Conservation (phyloP, 2,113 vertebrate genomes). For the Porphyrio hochstetteri region DNA sequence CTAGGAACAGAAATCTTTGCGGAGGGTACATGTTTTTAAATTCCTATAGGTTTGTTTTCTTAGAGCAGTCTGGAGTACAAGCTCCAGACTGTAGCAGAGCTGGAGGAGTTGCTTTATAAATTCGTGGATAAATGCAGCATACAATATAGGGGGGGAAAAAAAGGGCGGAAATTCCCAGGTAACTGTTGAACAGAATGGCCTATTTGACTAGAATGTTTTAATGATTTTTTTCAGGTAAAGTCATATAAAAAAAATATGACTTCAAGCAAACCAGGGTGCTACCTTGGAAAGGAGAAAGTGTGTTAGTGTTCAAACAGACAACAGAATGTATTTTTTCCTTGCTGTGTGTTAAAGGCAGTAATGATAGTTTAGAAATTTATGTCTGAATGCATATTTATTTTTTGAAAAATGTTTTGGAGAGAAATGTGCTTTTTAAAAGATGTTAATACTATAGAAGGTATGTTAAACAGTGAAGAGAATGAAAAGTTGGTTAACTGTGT, state of each 20-base stretch:
- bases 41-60: not conserved
- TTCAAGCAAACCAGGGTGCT: not conserved
- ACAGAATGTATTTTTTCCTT: not conserved
- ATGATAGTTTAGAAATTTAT: not conserved
- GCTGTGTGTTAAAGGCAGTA: not conserved
- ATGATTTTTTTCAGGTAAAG: not conserved
- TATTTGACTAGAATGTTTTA: not conserved
- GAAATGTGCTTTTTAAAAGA: not conserved
- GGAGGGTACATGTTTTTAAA: not conserved
- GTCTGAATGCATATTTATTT: not conserved
- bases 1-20: not conserved
- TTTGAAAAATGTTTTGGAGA: not conserved
- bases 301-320: not conserved
- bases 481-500: not conserved
- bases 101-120: not conserved
- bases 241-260: not conserved
- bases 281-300: not conserved
- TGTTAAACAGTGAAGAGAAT: not conserved
- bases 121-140: not conserved
- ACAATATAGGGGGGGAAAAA: not conserved
- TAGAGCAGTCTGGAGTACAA: not conserved
- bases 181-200: not conserved
- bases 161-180: not conserved
- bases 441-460: fast-evolving
- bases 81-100: not conserved